Percentiles rank a stretch among this genome's conserved stretches.
These are phyloP conservation scores for Phymastichus coffea DNA, from an alignment of 1,140 invertebrate genomes.

Conservation along the genomic window DNA sequence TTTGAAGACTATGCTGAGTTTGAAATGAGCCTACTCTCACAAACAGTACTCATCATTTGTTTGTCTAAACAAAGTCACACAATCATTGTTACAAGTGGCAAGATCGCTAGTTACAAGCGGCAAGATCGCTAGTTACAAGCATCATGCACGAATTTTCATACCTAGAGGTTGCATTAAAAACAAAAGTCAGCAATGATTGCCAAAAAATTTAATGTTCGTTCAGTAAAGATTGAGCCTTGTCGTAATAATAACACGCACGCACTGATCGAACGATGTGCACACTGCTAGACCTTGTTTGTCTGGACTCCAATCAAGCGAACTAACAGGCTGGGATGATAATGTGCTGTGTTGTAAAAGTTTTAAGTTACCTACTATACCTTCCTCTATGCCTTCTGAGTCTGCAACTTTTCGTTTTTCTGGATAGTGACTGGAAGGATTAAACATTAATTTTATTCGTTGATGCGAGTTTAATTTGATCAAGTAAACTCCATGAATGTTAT, in stretches of 20 bases:
- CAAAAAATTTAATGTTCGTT: too few relatives aligned
- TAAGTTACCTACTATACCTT: slow-evolving; percentile 76
- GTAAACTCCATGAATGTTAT: neutral
- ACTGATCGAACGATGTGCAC: slow-evolving; percentile 91
- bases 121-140: too few relatives aligned
- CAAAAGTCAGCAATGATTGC: too few relatives aligned
- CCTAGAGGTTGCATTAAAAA: too few relatives aligned
- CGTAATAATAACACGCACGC: slow-evolving; percentile 81
- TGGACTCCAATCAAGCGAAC: slow-evolving; percentile 86
- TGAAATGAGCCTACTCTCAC: too few relatives aligned
- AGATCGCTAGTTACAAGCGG: too few relatives aligned
- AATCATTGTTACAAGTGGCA: too few relatives aligned
- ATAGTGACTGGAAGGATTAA: slow-evolving; percentile 67
- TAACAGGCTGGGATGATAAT: slow-evolving; percentile 86
- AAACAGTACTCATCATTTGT: too few relatives aligned
- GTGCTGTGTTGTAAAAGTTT: slow-evolving; percentile 76
- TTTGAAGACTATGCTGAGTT: too few relatives aligned
- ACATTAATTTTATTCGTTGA: neutral
- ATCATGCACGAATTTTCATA: too few relatives aligned
- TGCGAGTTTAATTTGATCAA: neutral
- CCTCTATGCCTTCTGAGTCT: slow-evolving; percentile 67
- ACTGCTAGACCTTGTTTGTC: slow-evolving; percentile 87
- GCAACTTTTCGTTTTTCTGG: slow-evolving; percentile 72
- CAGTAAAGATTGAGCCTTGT: slow-evolving; percentile 78
- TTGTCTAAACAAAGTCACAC: too few relatives aligned